Base-by-base conservation (phyloP, 1,140 invertebrate species). In the fruit fly (Drosophila melanogaster) region DNA sequence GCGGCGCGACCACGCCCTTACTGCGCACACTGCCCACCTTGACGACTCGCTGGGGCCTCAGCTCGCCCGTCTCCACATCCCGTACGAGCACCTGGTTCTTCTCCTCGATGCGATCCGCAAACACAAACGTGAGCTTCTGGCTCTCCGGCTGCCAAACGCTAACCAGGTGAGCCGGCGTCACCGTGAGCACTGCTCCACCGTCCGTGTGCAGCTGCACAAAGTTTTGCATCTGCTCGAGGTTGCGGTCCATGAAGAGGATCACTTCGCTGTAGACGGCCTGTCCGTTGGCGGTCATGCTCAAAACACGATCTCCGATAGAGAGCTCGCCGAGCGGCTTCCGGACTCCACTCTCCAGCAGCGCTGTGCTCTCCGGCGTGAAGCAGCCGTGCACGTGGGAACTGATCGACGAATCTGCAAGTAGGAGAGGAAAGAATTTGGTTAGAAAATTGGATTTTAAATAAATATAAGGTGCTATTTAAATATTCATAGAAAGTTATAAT, bases 151-250 rank as follows among this genome's bases (percentile, higher is more conserved):
- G 79, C 77, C 86, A 92, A 6, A 92, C 79, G 10, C 92, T 77
- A 15, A 99, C 92, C 72, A 99, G 93, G 92, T 99, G 98, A 1
- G 96, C 95, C 0, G 97, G 95, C 0, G 98, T 99, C 8, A 98
- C 93, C 0, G 95, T 96, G 11, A 99, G 93, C 8, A 93, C 92
- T 10, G 93, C 93, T 2, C 96, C 96, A 0, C 95, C 94, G 33
- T 94, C 94, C 0, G 97, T 96, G 15, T 93, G 93, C 10, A 99
- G 81, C 47, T 93, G 92, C 3, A 97, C 93, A 90, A 97, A 98
- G 65, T 95, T 93, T 30, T 95, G 93, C 40, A 93, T 94, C 54
- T 95, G 94, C 6, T 93, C 92, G 1, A 94, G 92, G 77, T 97
- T 94, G 61, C 96, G 94, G 91, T 99, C 97, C 78, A 99, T 94